Evolutionary conservation across 1,140 invertebrate species (phyloP), one percentile per base, ranked within the genome.

Genomic region (Cyphomyrmex costatus): DNA sequence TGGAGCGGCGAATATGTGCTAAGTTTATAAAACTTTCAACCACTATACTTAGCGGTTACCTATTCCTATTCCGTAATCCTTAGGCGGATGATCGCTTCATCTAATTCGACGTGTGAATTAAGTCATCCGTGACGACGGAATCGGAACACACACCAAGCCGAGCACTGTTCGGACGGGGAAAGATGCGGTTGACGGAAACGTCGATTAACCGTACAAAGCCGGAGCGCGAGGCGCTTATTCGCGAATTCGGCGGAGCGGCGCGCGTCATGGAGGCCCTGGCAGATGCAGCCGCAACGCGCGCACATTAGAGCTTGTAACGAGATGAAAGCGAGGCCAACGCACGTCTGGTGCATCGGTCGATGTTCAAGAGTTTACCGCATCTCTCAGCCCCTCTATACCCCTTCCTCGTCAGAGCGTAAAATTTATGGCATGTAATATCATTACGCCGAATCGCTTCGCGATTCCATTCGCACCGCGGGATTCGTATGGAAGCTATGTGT

Each of bases 391-490:
- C 7, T 10, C 16, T 49, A 6, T 36, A 6, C 19, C 36, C 10
- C 8, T 53, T 12, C 46, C 61, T 46, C 30, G 68, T 30, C 24
- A n/a, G 36, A 24, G 49, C 30, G 21, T 42, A 30, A 88, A 74
- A 90, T 91, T 90, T 88, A 90, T 79, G 58, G 53, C 89, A 30
- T 65, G 65, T 88, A 90, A 90, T 88, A 86, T 86, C 88, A 70
- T 90, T 90, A 90, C 66, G 27, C 71, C 77, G 33, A 86, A 83
- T 88, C 60, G 71, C 27, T 5, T 16, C 49, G 21, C 58, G 76
- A 86, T 89, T 88, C 24, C 21, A 51, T 79, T 85, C 58, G 78
- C 74, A 24, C 21, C 66, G 33, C 46, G 76, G 60, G 27, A 46
- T 71, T 86, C 66, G 63, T 36, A 24, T 33, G 7, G 16, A 53